Evolutionary conservation across 1,140 invertebrate genomes (phyloP).

Genomic region (Lepidotrigona ventralis): DNA sequence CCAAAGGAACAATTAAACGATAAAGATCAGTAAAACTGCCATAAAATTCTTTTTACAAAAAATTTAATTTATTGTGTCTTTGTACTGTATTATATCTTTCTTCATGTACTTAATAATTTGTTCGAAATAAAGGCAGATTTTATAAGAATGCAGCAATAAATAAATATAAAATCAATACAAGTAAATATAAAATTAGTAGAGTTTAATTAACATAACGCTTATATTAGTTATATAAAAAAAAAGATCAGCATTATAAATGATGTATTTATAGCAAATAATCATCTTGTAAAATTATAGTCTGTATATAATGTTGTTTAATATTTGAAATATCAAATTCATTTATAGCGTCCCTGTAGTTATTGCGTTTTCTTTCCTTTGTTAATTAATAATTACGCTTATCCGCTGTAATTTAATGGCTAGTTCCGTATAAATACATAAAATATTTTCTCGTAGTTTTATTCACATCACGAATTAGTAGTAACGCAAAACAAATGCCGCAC

Average conservation of each 20-base stretch:
- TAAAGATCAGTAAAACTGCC: too few relatives aligned
- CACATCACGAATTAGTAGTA: neutral
- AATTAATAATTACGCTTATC: constrained; percentile 7
- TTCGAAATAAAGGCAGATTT: too few relatives aligned
- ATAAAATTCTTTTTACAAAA: too few relatives aligned
- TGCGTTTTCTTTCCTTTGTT: neutral
- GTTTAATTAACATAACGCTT: neutral
- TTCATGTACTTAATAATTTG: too few relatives aligned
- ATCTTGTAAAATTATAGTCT: neutral
- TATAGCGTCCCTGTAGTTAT: neutral
- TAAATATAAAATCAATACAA: too few relatives aligned
- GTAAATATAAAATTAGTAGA: neutral
- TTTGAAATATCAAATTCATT: too few relatives aligned
- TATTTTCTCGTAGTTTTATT: neutral
- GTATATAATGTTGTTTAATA: too few relatives aligned
- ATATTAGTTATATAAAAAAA: neutral
- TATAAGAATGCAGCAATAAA: too few relatives aligned
- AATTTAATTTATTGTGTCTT: too few relatives aligned
- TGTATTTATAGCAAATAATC: neutral
- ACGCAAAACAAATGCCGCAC: neutral
- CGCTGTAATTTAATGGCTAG: neutral
- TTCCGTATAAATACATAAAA: neutral
- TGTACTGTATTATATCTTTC: too few relatives aligned
- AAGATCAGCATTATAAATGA: neutral
- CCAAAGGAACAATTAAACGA: too few relatives aligned